Evolutionary conservation across 2,797 vertebrate genomes (phyloP), one percentile per base, ranked within the genome.

Genomic region (Diplodus puntazzo): DNA sequence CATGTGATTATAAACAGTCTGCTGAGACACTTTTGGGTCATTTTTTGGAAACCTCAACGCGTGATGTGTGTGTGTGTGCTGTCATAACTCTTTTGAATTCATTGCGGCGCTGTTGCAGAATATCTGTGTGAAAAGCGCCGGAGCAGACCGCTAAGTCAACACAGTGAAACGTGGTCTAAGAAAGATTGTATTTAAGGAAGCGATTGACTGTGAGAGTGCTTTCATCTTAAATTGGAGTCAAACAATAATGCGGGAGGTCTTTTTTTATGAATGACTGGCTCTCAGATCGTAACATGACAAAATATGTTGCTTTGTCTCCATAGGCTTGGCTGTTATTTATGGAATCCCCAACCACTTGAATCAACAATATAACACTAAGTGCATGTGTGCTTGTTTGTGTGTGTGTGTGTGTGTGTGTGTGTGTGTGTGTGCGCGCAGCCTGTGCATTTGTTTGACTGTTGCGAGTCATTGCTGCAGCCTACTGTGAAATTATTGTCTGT

Each of bases 401-500:
- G 12, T 68, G 42, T 12, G 71, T 20, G 52, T 34, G 57, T 34
- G 69, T 67, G 75, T 74, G 61, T 80, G 54, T 72, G 21, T 25
- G 30, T 30, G 30, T 30, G 30, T 30, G 30, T 4, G 3, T 30
- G 23, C 7, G 3, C 84, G 69, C 34, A 65, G 50, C 46, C 8
- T 77, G 75, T 67, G 77, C 46, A 55, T 82, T 78, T 63, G 65
- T 77, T 17, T 5, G 50, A 62, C 69, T 70, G 58, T 75, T 84
- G 59, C 79, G 76, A 68, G 71, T 83, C 69, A 84, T 80, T 76
- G 60, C 68, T 69, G 42, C 79, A 58, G 57, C 73, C 75, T 78
- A 27, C 71, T 85, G 87, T 85, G 82, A 87, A 87, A 87, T 89
- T 60, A 90, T 90, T 85, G 77, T 79, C 82, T 90, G 54, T 82